Evolutionary conservation across 2,113 vertebrate species (phyloP).

Genomic region (Nesospiza acunhae): DNA sequence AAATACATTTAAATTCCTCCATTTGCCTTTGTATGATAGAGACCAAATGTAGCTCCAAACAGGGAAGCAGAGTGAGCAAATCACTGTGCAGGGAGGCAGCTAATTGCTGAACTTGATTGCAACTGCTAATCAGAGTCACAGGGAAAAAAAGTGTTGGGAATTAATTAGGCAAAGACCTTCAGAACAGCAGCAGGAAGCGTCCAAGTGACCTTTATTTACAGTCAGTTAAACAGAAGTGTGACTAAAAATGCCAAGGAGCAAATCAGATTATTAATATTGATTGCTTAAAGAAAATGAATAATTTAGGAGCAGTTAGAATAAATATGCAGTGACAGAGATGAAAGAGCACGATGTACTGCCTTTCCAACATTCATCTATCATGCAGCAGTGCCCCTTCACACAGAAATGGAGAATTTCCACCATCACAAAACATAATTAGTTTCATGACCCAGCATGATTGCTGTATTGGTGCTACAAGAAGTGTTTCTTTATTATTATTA

Average conservation of each 20-base stretch:
- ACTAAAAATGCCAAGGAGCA: constrained; percentile 87
- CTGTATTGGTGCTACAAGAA: constrained; percentile 36
- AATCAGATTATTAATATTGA: constrained; percentile 90
- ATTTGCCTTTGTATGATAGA: constrained; percentile 29
- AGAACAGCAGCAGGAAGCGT: constrained; percentile 83
- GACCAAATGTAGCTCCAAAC: constrained; percentile 45
- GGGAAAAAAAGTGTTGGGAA: constrained; percentile 78
- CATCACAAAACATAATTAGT: constrained; percentile 75
- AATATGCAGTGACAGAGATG: constrained; percentile 80
- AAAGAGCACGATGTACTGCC: constrained; percentile 69
- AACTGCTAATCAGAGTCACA: constrained; percentile 83
- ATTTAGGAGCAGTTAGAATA: constrained; percentile 84
- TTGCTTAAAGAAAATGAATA: constrained; percentile 89
- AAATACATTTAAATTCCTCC: constrained; percentile 48
- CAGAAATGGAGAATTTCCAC: constrained; percentile 75
- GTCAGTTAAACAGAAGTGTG: constrained; percentile 88
- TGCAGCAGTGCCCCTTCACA: constrained; percentile 46
- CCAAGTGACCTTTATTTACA: constrained; percentile 90
- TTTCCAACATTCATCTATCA: constrained; percentile 76
- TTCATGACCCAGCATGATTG: constrained; percentile 73
- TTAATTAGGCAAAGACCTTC: constrained; percentile 88
- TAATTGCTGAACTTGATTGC: constrained; percentile 86
- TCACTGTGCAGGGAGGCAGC: constrained; percentile 74
- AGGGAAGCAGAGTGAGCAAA: constrained; percentile 64
- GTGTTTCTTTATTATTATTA: not conserved